phyloP scores from a whole-genome alignment of 2,113 vertebrate genomes.

The Panurus biarmicus region DNA sequence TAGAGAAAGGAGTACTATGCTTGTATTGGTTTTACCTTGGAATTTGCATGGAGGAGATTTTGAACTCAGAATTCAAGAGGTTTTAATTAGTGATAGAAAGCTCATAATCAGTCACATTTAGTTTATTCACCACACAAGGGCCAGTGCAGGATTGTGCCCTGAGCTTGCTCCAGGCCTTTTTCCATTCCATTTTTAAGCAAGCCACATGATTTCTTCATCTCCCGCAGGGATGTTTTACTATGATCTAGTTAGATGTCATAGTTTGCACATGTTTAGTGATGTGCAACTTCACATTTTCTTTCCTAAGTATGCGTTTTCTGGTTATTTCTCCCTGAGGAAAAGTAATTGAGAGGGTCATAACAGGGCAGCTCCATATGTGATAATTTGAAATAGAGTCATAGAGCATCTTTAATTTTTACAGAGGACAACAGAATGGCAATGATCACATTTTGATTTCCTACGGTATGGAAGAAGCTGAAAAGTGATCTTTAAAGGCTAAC shows the following conservation, averaged over 20 bases:
- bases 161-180: slow-evolving; percentile 31
- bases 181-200: slow-evolving; percentile 56
- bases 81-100: slow-evolving; percentile 17
- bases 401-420: background rate
- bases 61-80: background rate
- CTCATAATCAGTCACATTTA: slow-evolving; percentile 15
- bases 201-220: slow-evolving; percentile 37
- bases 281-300: slow-evolving; percentile 22
- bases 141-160: slow-evolving; percentile 21
- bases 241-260: slow-evolving; percentile 48
- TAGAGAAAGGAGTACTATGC: background rate
- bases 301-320: background rate
- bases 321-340: background rate
- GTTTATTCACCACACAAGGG: slow-evolving; percentile 15
- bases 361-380: background rate
- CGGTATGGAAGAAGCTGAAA: background rate
- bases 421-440: background rate
- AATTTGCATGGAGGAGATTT: background rate
- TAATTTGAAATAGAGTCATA: background rate
- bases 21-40: background rate
- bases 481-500: background rate
- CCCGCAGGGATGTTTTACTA: slow-evolving; percentile 19
- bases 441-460: background rate
- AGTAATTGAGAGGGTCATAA: background rate
- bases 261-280: slow-evolving; percentile 36